Evolutionary conservation across 2,113 vertebrate genomes (phyloP).

Genomic region (Cavia aperea): DNA sequence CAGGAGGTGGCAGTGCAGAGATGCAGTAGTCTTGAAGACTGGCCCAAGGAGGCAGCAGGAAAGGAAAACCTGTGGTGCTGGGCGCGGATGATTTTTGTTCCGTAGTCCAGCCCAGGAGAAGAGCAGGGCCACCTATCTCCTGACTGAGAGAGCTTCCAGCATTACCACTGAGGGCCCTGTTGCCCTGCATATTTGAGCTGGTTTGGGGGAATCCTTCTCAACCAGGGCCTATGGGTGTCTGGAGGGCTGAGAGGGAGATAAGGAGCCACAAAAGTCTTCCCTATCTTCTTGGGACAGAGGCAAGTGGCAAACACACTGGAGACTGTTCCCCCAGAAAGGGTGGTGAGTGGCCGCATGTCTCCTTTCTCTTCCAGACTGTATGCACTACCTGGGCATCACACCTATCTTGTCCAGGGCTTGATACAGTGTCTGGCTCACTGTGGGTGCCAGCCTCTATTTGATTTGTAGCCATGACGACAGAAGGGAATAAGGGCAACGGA

Average conservation of each 20-base stretch:
- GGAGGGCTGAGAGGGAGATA: not conserved
- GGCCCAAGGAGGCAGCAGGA: not conserved
- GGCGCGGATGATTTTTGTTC: not conserved
- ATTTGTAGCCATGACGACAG: not conserved
- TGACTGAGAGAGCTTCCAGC: not conserved
- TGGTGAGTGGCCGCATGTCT: not conserved
- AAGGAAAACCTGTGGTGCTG: not conserved
- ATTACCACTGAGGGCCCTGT: fast-evolving
- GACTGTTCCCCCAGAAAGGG: not conserved
- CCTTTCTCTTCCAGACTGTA: not conserved
- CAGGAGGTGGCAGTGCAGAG: conserved; percentile 62
- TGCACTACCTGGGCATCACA: fast-evolving
- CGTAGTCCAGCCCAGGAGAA: not conserved
- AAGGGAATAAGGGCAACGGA: fast-evolving
- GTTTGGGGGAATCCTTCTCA: not conserved
- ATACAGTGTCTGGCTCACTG: not conserved
- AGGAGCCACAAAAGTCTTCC: not conserved
- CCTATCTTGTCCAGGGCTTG: not conserved
- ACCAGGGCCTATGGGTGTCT: fast-evolving
- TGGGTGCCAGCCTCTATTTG: not conserved
- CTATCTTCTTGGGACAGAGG: not conserved
- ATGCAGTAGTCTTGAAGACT: not conserved
- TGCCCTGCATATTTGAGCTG: not conserved
- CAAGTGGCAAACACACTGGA: not conserved
- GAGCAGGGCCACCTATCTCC: not conserved